Conservation (phyloP, 37 sponge, comb jelly and placozoan species). For the Crambe crambe region DNA sequence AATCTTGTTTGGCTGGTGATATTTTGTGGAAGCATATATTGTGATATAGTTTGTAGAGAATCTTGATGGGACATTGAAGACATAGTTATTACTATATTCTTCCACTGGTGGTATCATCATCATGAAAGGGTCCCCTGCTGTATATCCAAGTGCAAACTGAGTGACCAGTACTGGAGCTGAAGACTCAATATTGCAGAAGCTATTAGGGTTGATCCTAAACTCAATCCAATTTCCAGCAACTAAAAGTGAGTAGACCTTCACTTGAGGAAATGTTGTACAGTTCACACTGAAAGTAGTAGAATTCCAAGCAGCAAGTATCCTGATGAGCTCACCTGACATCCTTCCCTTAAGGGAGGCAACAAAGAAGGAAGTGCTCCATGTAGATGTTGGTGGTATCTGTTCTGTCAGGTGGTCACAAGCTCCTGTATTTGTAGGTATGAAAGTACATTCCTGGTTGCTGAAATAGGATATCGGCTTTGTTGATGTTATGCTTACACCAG, state of each 20-base stretch:
- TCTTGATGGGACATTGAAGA: no score
- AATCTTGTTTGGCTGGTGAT: no score
- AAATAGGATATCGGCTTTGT: conserved; percentile 33
- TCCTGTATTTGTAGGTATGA: neutral
- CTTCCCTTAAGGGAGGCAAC: conserved; percentile 29
- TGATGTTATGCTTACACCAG: conserved; percentile 33
- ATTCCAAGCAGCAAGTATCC: conserved; percentile 27
- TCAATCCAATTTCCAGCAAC: conserved; percentile 20
- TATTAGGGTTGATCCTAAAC: neutral
- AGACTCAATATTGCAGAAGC: conserved; percentile 45
- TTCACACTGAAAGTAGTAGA: conserved; percentile 8
- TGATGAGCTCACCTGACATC: conserved; percentile 3
- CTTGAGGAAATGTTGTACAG: neutral
- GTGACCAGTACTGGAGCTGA: conserved; percentile 42
- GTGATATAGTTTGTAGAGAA: no score
- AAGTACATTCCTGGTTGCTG: conserved; percentile 26
- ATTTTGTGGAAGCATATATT: no score
- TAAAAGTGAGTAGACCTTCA: neutral
- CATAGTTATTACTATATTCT: conserved; percentile 62
- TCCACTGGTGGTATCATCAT: conserved; percentile 64
- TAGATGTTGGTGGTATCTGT: conserved; percentile 60
- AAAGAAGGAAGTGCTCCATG: conserved; percentile 54
- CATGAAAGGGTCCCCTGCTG: conserved; percentile 76
- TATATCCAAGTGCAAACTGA: conserved; percentile 31
- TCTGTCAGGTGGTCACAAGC: conserved; percentile 61